Percentiles rank a stretch among this genome's conserved stretches.
These are phyloP conservation scores for Hirudo medicinalis DNA, from an alignment of 1,140 invertebrate species.

Conservation along the genomic window DNA sequence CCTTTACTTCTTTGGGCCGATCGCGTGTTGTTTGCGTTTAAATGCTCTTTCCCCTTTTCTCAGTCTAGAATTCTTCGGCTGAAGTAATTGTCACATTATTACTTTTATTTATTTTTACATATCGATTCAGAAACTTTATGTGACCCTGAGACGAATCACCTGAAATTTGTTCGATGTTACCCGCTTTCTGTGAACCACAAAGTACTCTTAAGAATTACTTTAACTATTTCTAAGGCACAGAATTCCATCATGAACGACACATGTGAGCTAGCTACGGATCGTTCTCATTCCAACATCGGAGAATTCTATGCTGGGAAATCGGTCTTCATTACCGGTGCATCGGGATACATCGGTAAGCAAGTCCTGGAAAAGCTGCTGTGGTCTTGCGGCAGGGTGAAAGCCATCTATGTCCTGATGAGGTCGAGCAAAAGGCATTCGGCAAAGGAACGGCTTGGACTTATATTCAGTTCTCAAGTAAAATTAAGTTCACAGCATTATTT, in stretches of 20 bases:
- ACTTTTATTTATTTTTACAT: too few relatives aligned
- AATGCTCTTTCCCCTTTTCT: too few relatives aligned
- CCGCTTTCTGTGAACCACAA: too few relatives aligned
- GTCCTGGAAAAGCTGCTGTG: slow-evolving; percentile 23
- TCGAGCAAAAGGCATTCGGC: slow-evolving; percentile 26
- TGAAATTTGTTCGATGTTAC: too few relatives aligned
- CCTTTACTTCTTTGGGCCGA: too few relatives aligned
- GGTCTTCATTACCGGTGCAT: slow-evolving; percentile 24
- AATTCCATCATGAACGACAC: background rate
- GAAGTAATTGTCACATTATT: too few relatives aligned
- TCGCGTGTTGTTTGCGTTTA: too few relatives aligned
- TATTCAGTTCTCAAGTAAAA: slow-evolving; percentile 6
- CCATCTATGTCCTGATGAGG: slow-evolving; percentile 24
- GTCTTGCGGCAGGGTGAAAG: slow-evolving; percentile 20
- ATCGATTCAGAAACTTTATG: too few relatives aligned
- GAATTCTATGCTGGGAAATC: slow-evolving; percentile 22
- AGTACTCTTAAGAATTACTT: too few relatives aligned
- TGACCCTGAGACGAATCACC: too few relatives aligned
- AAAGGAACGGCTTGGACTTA: background rate
- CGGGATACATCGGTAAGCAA: slow-evolving; percentile 24
- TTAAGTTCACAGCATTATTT: background rate
- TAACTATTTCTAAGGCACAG: too few relatives aligned
- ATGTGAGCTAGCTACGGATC: slow-evolving; percentile 25
- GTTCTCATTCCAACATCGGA: slow-evolving; percentile 27
- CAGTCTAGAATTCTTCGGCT: too few relatives aligned